These are phyloP conservation scores for Motacilla alba DNA, from an alignment of 2,113 vertebrate species.

Conservation along the genomic window DNA sequence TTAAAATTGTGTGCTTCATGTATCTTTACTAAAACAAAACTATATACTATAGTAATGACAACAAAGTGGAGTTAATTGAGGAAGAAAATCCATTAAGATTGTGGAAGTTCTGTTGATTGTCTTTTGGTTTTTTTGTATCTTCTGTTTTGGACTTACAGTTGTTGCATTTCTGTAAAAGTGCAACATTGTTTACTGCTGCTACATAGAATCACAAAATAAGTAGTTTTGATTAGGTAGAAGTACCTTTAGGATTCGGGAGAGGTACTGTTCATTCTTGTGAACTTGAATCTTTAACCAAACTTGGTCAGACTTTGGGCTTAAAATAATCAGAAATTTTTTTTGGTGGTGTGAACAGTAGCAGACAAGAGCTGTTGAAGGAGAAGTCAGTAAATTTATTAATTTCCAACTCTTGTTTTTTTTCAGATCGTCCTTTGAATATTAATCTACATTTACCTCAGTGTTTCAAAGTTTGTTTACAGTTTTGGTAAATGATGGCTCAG, in stretches of 20 bases:
- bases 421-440: constrained; percentile 71
- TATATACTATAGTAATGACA: background rate
- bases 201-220: background rate
- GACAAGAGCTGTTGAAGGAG: background rate
- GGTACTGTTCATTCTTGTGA: background rate
- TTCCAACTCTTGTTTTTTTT: constrained; percentile 65
- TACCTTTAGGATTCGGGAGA: background rate
- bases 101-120: background rate
- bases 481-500: constrained; percentile 88
- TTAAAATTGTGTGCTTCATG: background rate
- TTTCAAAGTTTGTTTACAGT: constrained; percentile 74
- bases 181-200: background rate
- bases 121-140: background rate
- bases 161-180: background rate
- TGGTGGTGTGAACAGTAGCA: background rate
- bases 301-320: background rate
- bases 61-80: background rate
- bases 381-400: constrained; percentile 24
- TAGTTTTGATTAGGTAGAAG: background rate
- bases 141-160: background rate
- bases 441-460: constrained; percentile 76
- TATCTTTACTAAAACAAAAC: background rate
- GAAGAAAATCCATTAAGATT: background rate
- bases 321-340: background rate
- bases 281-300: background rate